Conservation (phyloP, 2,888 invertebrate genomes). For the Drosophila ezoana region DNA sequence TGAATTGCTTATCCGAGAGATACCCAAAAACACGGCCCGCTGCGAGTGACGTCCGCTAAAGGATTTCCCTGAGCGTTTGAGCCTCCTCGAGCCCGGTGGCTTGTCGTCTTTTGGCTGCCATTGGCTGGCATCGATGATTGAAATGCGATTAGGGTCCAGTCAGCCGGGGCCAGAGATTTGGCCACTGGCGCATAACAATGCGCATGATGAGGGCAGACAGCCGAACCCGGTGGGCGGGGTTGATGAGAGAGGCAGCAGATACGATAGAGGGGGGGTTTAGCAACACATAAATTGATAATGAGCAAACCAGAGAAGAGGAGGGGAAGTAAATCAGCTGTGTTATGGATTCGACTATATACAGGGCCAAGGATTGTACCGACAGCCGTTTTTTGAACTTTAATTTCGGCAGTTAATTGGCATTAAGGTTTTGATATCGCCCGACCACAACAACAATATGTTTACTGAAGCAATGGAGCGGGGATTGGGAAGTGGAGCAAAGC, state of each 20-base stretch:
- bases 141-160: constrained; percentile 77
- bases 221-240: constrained; percentile 14
- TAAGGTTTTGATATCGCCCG: constrained; percentile 29
- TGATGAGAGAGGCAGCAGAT: neutral
- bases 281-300: constrained; percentile 60
- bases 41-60: constrained; percentile 60
- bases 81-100: constrained; percentile 7
- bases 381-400: constrained; percentile 51
- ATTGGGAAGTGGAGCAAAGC: constrained; percentile 4
- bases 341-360: constrained; percentile 49
- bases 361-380: constrained; percentile 1
- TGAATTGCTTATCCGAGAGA: constrained; percentile 17
- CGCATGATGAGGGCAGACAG: constrained; percentile 75
- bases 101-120: constrained; percentile 70
- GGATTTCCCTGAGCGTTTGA: constrained; percentile 31
- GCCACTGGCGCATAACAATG: constrained; percentile 73
- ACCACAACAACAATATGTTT: neutral
- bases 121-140: constrained; percentile 67
- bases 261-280: neutral
- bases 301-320: constrained; percentile 7
- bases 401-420: constrained; percentile 61
- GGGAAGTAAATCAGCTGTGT: constrained; percentile 55
- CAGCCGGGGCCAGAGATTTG: constrained; percentile 67
- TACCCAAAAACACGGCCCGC: constrained; percentile 12
- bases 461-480: neutral